phyloP scores from a whole-genome alignment of 2,113 vertebrate genomes.

The Oreocharis arfaki region DNA sequence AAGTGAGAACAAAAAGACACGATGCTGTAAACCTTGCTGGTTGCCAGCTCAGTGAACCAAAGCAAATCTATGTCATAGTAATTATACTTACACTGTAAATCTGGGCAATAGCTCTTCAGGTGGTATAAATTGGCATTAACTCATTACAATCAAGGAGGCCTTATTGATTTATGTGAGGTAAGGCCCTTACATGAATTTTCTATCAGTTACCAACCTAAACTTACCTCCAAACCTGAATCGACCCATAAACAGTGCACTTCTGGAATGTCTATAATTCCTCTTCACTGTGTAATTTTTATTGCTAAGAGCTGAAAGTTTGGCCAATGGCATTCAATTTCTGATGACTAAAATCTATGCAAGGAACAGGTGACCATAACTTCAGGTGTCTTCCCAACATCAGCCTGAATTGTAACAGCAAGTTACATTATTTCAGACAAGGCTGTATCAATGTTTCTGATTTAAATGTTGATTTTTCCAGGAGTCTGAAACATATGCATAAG shows the following conservation, averaged over 20 bases:
- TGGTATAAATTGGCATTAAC: conserved; percentile 14
- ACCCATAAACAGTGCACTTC: conserved; percentile 5
- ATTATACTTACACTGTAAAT: conserved; percentile 40
- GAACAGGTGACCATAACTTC: neutral
- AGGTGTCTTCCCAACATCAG: neutral
- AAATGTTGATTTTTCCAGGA: neutral
- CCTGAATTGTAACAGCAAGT: neutral
- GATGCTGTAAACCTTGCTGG: neutral
- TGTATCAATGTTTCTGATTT: neutral
- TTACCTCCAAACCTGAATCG: neutral
- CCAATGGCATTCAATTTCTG: neutral
- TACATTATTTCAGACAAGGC: neutral
- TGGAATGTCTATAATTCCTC: conserved; percentile 24
- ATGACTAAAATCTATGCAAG: neutral
- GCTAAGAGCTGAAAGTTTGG: neutral
- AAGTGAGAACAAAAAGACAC: neutral
- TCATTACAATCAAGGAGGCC: neutral
- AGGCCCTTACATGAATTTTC: neutral
- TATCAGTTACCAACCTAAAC: neutral
- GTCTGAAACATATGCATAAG: neutral
- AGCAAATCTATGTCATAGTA: conserved; percentile 20
- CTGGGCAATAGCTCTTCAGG: conserved; percentile 20
- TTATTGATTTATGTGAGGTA: conserved; percentile 16
- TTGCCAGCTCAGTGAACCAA: conserved; percentile 41
- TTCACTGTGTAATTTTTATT: conserved; percentile 24